A percentile compares a stretch with the other conserved stretches of the same genome.
phyloP scores from a whole-genome alignment of 2,113 vertebrate species.

The Capricornis sumatraensis region DNA sequence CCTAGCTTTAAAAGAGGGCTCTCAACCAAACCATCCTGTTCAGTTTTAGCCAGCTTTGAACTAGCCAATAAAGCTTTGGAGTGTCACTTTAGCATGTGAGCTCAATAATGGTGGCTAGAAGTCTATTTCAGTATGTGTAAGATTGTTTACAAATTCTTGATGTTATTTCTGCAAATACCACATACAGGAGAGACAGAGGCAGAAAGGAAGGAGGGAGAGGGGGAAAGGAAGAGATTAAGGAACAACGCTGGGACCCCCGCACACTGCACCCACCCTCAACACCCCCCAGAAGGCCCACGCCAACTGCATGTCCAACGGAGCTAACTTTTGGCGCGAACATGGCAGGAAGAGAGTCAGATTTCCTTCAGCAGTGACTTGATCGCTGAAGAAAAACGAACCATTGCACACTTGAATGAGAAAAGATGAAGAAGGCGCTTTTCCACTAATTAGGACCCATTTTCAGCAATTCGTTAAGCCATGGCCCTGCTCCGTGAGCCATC shows the following conservation, averaged over 20 bases:
- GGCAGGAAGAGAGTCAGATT: slow-evolving; percentile 32
- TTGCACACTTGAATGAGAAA: slow-evolving; percentile 66
- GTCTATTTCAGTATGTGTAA: not conserved
- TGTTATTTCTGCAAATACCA: not conserved
- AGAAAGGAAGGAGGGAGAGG: not conserved
- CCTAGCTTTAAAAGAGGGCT: slow-evolving; percentile 38
- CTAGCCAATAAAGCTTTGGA: not conserved
- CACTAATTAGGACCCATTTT: slow-evolving; percentile 68
- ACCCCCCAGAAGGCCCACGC: not conserved
- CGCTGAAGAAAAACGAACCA: slow-evolving; percentile 53
- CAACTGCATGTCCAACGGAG: not conserved
- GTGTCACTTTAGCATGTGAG: not conserved
- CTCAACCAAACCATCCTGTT: not conserved
- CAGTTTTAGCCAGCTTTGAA: not conserved
- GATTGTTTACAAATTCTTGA: slow-evolving; percentile 33
- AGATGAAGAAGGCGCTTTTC: slow-evolving; percentile 62
- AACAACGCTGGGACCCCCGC: not conserved
- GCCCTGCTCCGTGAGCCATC: slow-evolving; percentile 49
- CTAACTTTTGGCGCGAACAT: not conserved
- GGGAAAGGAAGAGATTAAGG: too few relatives aligned
- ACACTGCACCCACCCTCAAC: not conserved
- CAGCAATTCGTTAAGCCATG: slow-evolving; percentile 66
- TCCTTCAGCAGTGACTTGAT: slow-evolving; percentile 30
- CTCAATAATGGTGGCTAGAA: not conserved
- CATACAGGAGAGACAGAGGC: not conserved